A percentile compares a stretch with the other conserved stretches of the same genome.
Evolutionary conservation across 2,113 vertebrate genomes (phyloP).

Genomic region (Sceloporus undulatus): DNA sequence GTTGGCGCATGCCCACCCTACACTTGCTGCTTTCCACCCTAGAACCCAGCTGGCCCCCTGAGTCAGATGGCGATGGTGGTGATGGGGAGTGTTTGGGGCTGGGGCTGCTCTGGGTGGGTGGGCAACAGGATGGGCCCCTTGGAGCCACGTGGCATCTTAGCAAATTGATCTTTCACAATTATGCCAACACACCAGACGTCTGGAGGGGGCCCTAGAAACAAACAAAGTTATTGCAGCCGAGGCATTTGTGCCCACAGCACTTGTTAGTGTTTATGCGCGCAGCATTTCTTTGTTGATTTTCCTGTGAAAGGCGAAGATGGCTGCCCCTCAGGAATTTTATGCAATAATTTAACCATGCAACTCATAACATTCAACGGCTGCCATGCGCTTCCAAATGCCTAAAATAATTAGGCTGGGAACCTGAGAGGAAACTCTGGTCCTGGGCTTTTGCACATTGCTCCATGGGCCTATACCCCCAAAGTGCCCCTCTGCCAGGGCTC

Average conservation of each 20-base stretch:
- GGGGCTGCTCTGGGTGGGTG: no score
- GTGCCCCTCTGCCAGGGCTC: not conserved
- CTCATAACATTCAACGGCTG: conserved; percentile 11
- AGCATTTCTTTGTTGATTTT: not conserved
- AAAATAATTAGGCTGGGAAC: not conserved
- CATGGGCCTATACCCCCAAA: not conserved
- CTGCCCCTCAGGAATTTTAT: not conserved
- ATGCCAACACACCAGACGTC: not conserved
- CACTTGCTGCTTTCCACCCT: no score
- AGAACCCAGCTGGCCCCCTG: no score
- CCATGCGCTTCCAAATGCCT: not conserved
- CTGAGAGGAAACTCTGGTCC: not conserved
- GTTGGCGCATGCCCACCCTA: no score
- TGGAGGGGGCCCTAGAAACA: not conserved
- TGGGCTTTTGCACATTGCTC: not conserved
- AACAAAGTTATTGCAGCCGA: not conserved
- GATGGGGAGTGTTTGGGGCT: no score
- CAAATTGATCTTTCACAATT: not conserved
- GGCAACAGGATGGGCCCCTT: not conserved
- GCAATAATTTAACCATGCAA: not conserved
- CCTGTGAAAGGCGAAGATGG: not conserved
- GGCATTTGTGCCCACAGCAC: not conserved
- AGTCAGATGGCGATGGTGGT: no score
- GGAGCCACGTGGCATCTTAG: not conserved
- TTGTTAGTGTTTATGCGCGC: not conserved